Evolutionary conservation across 2,113 vertebrate genomes (phyloP).

Genomic region (human): GRCh38 chr16:57119501-57120000

Average conservation of each 20-base stretch:
- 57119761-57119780: accelerated
- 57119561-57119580: conserved; percentile 99
- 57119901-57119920: not conserved
- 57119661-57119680: accelerated
- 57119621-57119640: conserved; percentile 96
- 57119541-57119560: conserved; percentile 74
- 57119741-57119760: not conserved
- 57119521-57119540: not conserved
- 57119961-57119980: not conserved
- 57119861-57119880: not conserved
- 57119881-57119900: accelerated
- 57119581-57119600: conserved; percentile 96
- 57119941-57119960: too few relatives aligned
- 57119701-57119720: accelerated
- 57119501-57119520: not conserved
- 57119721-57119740: not conserved
- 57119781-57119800: not conserved
- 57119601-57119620: conserved; percentile 95
- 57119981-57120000: not conserved
- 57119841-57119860: not conserved
- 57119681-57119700: not conserved
- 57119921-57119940: not conserved
- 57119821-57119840: not conserved
- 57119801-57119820: not conserved
- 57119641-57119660: conserved; percentile 90